Evolutionary conservation across 2,797 vertebrate species (phyloP).

Genomic region (Merluccius polli): DNA sequence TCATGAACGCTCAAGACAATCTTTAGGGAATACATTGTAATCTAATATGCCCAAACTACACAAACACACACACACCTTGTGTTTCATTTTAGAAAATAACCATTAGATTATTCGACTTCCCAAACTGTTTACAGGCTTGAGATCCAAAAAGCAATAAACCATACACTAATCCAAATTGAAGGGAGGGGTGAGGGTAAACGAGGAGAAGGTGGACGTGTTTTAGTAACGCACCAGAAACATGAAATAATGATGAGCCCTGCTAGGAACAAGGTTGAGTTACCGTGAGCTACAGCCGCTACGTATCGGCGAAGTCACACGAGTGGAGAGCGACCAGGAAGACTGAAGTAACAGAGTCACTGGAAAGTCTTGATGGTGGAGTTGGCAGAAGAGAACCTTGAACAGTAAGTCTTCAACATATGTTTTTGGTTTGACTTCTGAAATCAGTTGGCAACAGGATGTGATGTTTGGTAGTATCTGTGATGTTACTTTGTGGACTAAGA

Average conservation of each 20-base stretch:
- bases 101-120: neutral
- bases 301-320: conserved; percentile 32
- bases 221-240: conserved; percentile 66
- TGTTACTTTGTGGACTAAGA: neutral
- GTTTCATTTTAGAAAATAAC: neutral
- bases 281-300: conserved; percentile 44
- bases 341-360: conserved; percentile 32
- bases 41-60: conserved; percentile 50
- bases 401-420: neutral
- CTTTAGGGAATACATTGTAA: conserved; percentile 62
- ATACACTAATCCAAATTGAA: neutral
- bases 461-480: neutral
- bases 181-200: conserved; percentile 41
- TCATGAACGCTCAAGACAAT: conserved; percentile 66
- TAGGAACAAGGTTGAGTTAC: conserved; percentile 76
- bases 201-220: conserved; percentile 52
- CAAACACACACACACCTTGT: conserved; percentile 31
- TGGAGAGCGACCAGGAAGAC: conserved; percentile 30
- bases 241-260: conserved; percentile 80
- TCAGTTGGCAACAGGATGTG: neutral
- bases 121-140: conserved; percentile 10
- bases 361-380: conserved; percentile 38
- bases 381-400: neutral
- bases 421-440: neutral
- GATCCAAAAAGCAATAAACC: neutral